Evolutionary conservation across 2,797 vertebrate species (phyloP).

Genomic region (Tachyglossus aculeatus): DNA sequence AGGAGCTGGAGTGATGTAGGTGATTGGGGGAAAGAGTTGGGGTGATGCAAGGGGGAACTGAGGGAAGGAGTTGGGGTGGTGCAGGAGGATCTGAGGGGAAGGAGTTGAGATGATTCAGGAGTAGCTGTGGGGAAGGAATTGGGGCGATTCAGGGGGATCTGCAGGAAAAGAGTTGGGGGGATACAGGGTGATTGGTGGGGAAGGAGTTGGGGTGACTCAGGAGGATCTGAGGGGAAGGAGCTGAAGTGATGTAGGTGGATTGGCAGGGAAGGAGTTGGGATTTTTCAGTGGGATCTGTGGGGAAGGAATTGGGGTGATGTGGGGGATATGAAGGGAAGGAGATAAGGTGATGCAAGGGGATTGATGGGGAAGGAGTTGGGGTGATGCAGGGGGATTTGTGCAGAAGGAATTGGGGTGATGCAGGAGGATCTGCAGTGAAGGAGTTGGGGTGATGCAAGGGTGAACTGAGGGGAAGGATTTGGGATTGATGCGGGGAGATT

Average conservation of each 20-base stretch:
- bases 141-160: conserved; percentile 5
- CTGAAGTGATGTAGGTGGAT: too few species aligned
- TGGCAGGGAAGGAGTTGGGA: too few species aligned
- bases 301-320: too few species aligned
- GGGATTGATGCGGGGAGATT: conserved; percentile 12
- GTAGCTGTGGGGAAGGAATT: background rate
- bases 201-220: too few species aligned
- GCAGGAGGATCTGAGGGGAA: background rate
- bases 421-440: background rate
- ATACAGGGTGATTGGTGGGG: too few species aligned
- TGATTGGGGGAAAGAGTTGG: too few species aligned
- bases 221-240: too few species aligned
- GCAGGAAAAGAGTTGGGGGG: too few species aligned
- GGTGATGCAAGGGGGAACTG: background rate
- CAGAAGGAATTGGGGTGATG: fast-evolving
- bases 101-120: background rate
- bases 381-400: background rate
- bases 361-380: background rate
- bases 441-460: background rate
- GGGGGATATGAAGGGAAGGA: background rate
- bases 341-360: background rate
- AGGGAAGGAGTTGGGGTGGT: fast-evolving
- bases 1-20: too few species aligned
- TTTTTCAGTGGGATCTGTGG: too few species aligned
- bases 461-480: background rate